Base-by-base conservation (phyloP, 1,140 invertebrate species). In the Drosophila mauritiana region DNA sequence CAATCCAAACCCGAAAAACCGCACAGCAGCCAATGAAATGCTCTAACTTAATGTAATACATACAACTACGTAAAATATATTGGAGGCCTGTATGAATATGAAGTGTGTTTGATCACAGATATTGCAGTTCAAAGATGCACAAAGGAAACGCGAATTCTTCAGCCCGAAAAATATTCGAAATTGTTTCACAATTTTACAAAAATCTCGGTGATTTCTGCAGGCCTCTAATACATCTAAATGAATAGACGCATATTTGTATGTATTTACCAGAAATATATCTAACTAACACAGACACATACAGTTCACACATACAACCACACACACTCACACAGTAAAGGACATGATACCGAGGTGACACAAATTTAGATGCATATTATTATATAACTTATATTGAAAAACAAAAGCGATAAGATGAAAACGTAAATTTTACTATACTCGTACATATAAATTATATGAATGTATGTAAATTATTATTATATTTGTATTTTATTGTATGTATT, bases 401-500 rank as follows among this genome's bases (percentile, higher is more conserved):
- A 73, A 54, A 73, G n/a, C 15, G 42, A 70, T 48, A 69, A 69
- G 49, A 70, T 40, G 36, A 70, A 65, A 70, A 69, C 67, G 20
- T 69, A 69, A 79, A 80, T 78, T 86, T 75, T 78, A 82, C 78
- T 86, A 86, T 85, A 85, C 81, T 74, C 78, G 68, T 85, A 73
- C 75, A 78, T 81, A 85, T 78, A 81, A 69, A 73, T 61, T 73
- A 85, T 86, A 86, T 86, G 51, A 74, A 81, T 85, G 68, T 78
- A 86, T 83, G 69, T 68, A 82, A 84, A 74, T 85, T 84, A 88
- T 89, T 85, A 85, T 91, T 82, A 82, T 73, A 91, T 86, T 89
- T 91, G 88, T 91, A 89, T 91, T 91, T 88, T 81, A 80, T 88
- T 82, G 74, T 84, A 88, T 80, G 81, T 90, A 78, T 91, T 91